phyloP scores from a whole-genome alignment of 2,797 vertebrate species.

The Rhadinocentrus ornatus region DNA sequence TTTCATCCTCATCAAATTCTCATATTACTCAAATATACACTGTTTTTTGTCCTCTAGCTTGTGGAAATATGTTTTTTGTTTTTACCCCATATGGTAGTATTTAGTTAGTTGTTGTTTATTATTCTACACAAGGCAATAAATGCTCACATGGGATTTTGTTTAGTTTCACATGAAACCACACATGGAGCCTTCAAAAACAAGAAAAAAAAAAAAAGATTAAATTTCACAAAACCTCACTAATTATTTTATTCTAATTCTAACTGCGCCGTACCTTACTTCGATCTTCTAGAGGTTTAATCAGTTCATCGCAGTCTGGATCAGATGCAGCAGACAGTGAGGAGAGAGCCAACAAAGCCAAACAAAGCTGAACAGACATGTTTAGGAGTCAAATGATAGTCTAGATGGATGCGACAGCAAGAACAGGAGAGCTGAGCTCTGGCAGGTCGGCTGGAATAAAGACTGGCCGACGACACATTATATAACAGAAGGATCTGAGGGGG shows the following conservation, averaged over 20 bases:
- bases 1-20: no score
- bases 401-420: neutral
- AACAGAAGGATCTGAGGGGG: neutral
- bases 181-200: neutral
- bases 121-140: neutral
- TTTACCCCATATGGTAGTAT: neutral
- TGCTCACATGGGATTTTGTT: neutral
- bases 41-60: neutral
- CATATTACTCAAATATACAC: no score
- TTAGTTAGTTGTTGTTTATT: constrained; percentile 35
- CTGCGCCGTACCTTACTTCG: constrained; percentile 25
- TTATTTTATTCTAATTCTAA: neutral
- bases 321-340: constrained; percentile 41
- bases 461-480: neutral
- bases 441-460: neutral
- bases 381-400: constrained; percentile 12
- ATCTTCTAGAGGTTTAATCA: constrained; percentile 44
- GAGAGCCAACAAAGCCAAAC: constrained; percentile 49
- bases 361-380: constrained; percentile 47
- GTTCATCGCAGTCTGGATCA: constrained; percentile 46
- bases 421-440: constrained; percentile 12
- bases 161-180: neutral
- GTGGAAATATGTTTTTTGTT: no score
- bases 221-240: neutral
- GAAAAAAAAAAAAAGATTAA: neutral